Evolutionary conservation across 2,888 invertebrate genomes (phyloP).

Genomic region (Clitarchus hookeri): DNA sequence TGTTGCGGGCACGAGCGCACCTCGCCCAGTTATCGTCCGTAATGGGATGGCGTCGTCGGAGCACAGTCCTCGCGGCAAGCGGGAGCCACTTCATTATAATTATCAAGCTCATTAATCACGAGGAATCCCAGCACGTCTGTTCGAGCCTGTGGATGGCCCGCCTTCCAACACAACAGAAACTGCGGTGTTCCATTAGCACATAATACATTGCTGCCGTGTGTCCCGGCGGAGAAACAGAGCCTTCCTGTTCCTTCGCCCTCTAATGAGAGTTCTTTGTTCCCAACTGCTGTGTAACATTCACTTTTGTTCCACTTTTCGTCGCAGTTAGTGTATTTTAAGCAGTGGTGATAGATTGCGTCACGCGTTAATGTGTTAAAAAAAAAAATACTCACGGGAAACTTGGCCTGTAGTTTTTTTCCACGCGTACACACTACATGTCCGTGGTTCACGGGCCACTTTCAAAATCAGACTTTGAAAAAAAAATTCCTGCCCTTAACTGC

Average conservation of each 20-base stretch:
- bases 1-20: not conserved
- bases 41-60: not conserved
- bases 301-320: not conserved
- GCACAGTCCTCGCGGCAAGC: not conserved
- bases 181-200: not conserved
- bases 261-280: conserved; percentile 1
- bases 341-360: not conserved
- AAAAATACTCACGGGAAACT: not conserved
- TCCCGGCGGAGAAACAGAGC: not conserved
- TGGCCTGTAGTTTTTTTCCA: not conserved
- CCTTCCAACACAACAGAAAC: not conserved
- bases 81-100: not conserved
- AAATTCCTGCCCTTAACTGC: too few relatives aligned
- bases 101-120: conserved; percentile 2
- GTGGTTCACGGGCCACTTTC: too few relatives aligned
- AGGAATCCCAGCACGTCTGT: not conserved
- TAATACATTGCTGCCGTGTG: not conserved
- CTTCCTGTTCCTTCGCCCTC: not conserved
- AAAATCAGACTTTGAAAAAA: too few relatives aligned
- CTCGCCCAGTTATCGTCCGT: not conserved
- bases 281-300: not conserved
- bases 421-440: too few relatives aligned
- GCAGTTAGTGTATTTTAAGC: not conserved
- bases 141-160: not conserved
- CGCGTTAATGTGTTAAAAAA: not conserved